Conservation (phyloP, 1,140 invertebrate genomes). For the Parapsyche elsis region DNA sequence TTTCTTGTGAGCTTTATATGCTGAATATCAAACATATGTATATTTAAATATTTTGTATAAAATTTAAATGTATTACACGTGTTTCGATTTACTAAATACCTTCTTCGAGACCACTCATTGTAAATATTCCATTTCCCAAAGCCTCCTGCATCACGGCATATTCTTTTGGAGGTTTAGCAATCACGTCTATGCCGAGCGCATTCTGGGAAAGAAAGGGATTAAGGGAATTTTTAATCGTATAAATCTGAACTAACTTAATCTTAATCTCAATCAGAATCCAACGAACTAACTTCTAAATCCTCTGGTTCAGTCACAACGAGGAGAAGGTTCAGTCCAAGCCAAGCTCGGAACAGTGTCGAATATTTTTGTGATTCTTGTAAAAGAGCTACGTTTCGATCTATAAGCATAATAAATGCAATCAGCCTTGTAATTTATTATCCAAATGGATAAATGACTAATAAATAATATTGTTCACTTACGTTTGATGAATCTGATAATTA, state of each 20-base stretch:
- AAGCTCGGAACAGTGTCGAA: background rate
- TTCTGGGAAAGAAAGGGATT: background rate
- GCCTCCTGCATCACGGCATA: background rate
- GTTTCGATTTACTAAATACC: background rate
- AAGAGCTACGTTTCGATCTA: background rate
- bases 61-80: background rate
- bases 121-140: background rate
- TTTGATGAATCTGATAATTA: background rate
- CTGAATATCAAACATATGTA: background rate
- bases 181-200: background rate
- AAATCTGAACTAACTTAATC: too few species aligned
- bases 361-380: constrained; percentile 9
- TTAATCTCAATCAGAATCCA: too few species aligned
- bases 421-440: too few species aligned
- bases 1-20: background rate
- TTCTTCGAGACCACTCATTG: background rate
- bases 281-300: constrained; percentile 10
- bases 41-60: too few species aligned
- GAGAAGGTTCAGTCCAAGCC: constrained; percentile 3
- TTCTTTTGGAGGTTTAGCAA: background rate
- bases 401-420: background rate
- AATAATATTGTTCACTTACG: background rate
- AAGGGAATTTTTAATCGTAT: too few species aligned
- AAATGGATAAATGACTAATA: too few species aligned
- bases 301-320: constrained; percentile 3